These are phyloP conservation scores for Agelaius phoeniceus DNA, from an alignment of 2,113 vertebrate species.

Conservation along the genomic window DNA sequence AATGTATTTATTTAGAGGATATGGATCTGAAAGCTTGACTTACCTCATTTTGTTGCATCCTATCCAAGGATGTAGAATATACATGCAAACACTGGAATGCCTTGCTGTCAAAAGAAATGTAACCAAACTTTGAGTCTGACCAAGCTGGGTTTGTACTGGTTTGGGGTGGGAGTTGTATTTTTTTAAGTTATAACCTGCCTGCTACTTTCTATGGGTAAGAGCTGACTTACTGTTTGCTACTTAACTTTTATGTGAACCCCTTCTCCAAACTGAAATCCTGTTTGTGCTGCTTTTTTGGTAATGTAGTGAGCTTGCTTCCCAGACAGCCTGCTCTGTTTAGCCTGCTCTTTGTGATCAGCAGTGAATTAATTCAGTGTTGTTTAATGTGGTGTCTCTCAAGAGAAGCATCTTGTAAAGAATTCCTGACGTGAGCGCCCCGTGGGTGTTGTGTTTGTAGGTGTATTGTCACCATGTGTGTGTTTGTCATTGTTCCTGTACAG, in stretches of 20 bases:
- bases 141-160: background rate
- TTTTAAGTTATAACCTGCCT: background rate
- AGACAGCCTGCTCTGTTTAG: background rate
- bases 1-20: background rate
- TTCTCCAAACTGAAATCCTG: background rate
- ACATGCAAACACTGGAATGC: background rate
- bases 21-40: background rate
- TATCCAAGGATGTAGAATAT: background rate
- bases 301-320: slow-evolving; percentile 1
- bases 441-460: background rate
- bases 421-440: background rate
- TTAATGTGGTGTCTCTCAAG: background rate
- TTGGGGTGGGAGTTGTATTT: background rate
- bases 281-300: background rate
- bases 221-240: background rate
- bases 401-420: background rate
- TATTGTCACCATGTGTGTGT: background rate
- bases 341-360: background rate
- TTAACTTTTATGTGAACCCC: slow-evolving; percentile 63
- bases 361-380: background rate
- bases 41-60: background rate
- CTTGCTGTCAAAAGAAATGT: background rate
- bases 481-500: background rate
- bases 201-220: background rate
- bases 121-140: background rate